Base-by-base conservation (phyloP, 2,113 vertebrate species). In the Laticauda laticaudata region DNA sequence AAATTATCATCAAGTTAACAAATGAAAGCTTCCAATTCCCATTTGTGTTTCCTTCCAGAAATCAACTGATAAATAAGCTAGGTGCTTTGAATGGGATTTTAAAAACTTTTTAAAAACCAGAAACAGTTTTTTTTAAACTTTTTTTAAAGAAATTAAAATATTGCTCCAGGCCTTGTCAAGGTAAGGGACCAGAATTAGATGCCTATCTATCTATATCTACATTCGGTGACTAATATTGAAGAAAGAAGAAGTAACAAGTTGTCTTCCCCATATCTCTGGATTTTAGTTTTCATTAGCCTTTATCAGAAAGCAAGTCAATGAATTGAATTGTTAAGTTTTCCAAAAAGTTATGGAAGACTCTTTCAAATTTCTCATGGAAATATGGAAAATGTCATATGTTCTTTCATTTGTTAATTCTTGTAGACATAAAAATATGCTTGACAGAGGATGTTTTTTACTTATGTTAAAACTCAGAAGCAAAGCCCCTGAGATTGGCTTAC, bases 21-120 rank as follows among this genome's bases (percentile, higher is more conserved):
- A 86, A 93, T 96, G 92, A 94, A 88, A 91, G 93, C 92, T 96
- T 92, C 54, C 1, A 0, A 0, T 34, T 9, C 89, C 92, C 89
- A 3, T 89, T 90, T 93, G 93, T 92, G 56, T 88, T 90, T 87
- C 57, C 93, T 56, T 90, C 23, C 89, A 94, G 90, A 91, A 94
- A 95, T 93, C 94, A 93, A n/a, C 64, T 95, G 95, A 91, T 94
- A 94, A 94, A 86, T 81, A 43, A 10, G 20, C 91, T 69, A 56
- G 90, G 61, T 90, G 43, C 93, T 94, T 54, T 57, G 69, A 88
- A 85, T 95, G 39, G 2, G 54, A 8, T 89, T 88, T 59, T 55
- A 54, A 85, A 69, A 59, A 59, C 21, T 23, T 57, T 64, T 64
- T 64, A n/a, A 69, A 69, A 69, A 69, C 11, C 4, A n/a, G 29